Base-by-base conservation (phyloP, 1,140 invertebrate genomes). In the Drosophila pachea region DNA sequence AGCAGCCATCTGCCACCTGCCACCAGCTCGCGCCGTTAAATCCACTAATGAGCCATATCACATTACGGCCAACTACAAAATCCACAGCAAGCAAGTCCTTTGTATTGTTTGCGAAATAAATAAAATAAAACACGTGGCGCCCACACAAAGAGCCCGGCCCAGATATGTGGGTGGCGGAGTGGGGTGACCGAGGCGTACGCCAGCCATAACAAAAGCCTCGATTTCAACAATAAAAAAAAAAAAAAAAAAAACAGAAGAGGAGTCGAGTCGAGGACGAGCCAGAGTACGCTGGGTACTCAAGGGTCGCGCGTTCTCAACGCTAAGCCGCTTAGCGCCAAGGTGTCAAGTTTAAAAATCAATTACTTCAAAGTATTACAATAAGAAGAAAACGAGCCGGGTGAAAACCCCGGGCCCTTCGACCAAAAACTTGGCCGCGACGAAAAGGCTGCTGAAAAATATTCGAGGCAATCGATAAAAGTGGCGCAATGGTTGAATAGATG, bases 321-420 rank as follows among this genome's bases (percentile, higher is more conserved):
- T 82, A 86, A 86, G 77, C 83, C 59, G 74, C 82, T 86, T 86
- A 86, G 61, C 63, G 60, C 60, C 22, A 86, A 86, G 77, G 82
- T 86, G 82, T 86, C 82, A 86, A 76, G 82, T 86, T 86, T 73
- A 76, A 74, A 79, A 86, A 86, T 86, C 82, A 86, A 86, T 86
- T 86, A 86, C 77, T 82, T 68, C 45, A 66, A 69, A 61, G 67
- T 67, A 67, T 55, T 60, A 70, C 67, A 67, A 66, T 60, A 61
- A 70, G 62, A 61, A 70, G 62, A 68, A 63, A 55, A 52, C 29
- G 47, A 43, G 31, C 50, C 9, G 14, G 22, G 22, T 22, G 22
- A 22, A 22, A 22, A 22, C 1, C 22, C 3, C 22, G 22, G 22
- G 1, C 35, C 38, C 7, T 11, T 4, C 14, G n/a, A 38, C 8